phyloP scores from a whole-genome alignment of 1,140 invertebrate genomes.

The Drosophila arizonae region DNA sequence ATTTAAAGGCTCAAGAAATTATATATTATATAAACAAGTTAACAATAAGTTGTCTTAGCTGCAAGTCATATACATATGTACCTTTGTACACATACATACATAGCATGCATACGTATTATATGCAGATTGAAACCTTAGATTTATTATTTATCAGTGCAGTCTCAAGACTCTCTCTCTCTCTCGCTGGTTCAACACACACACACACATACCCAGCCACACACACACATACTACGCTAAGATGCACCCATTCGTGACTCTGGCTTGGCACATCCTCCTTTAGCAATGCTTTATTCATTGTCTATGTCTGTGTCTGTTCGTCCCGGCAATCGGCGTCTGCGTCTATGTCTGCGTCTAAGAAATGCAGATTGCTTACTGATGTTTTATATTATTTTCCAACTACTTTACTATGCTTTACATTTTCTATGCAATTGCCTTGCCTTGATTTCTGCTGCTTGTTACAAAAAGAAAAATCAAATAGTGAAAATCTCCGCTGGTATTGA shows the following conservation, averaged over 20 bases:
- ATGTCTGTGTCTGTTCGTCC: conserved; percentile 22
- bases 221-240: conserved; percentile 28
- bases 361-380: conserved; percentile 74
- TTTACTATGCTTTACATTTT: conserved; percentile 51
- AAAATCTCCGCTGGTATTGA: not conserved
- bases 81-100: too few species aligned
- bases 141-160: conserved; percentile 77
- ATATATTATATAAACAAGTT: too few species aligned
- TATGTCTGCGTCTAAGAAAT: conserved; percentile 31
- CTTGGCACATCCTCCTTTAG: conserved; percentile 32
- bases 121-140: conserved; percentile 33
- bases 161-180: conserved; percentile 39
- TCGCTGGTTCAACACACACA: conserved; percentile 7
- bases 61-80: too few species aligned
- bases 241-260: conserved; percentile 15
- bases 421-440: conserved; percentile 62
- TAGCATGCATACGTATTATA: too few species aligned
- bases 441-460: conserved; percentile 45
- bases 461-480: not conserved
- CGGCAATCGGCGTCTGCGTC: conserved; percentile 34
- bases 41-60: too few species aligned
- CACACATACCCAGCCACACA: conserved; percentile 27
- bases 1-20: too few species aligned
- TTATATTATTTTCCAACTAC: conserved; percentile 64
- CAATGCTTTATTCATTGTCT: conserved; percentile 71